Conservation (phyloP, 64 coral and sea anemone genomes). For the Platygyra sinensis region DNA sequence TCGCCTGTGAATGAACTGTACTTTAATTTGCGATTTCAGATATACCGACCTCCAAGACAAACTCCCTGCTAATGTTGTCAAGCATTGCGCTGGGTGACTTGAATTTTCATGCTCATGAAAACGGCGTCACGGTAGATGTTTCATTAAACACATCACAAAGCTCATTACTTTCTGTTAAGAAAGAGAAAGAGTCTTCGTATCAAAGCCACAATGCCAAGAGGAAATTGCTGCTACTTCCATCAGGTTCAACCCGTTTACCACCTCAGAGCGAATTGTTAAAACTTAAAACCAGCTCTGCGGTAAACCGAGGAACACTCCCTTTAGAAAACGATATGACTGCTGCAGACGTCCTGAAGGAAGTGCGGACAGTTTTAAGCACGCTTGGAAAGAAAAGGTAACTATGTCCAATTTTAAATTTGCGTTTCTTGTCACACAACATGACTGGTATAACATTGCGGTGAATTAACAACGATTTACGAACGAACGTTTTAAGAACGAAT, state of each 20-base stretch:
- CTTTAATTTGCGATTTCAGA: neutral
- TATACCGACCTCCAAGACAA: neutral
- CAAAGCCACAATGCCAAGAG: neutral
- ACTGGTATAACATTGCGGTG: too few species aligned
- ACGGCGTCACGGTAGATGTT: neutral
- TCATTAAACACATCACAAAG: neutral
- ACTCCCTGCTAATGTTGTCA: slow-evolving; percentile 6
- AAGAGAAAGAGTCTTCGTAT: neutral
- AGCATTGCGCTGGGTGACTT: neutral
- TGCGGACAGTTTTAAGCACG: neutral
- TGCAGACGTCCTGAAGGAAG: neutral
- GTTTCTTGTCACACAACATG: too few species aligned
- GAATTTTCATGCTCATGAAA: neutral
- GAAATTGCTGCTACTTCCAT: neutral
- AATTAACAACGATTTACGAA: too few species aligned
- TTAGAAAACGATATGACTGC: slow-evolving; percentile 30
- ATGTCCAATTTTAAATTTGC: too few species aligned
- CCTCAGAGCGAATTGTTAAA: neutral
- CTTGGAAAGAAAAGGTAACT: slow-evolving; percentile 14
- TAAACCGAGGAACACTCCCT: neutral
- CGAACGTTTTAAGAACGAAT: too few species aligned
- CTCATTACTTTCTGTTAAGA: neutral
- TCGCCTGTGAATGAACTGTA: neutral
- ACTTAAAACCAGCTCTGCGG: neutral
- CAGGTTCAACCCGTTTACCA: neutral